These are phyloP conservation scores for Takifugu bimaculatus DNA, from an alignment of 2,113 vertebrate species.

Conservation along the genomic window DNA sequence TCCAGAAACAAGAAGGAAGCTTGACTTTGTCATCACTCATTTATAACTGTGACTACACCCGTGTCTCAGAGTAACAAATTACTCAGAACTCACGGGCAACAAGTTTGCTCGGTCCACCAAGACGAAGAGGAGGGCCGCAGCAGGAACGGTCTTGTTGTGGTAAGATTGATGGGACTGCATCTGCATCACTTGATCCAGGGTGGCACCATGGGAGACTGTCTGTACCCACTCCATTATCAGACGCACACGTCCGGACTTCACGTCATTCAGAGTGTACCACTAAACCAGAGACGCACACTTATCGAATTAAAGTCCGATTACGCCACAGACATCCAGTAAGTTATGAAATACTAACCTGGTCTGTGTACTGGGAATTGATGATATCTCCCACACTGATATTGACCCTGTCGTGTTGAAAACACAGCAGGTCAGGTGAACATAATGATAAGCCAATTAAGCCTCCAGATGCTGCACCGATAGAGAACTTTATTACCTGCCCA, in stretches of 20 bases:
- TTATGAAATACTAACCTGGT: constrained; percentile 55
- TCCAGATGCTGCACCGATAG: not conserved
- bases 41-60: not conserved
- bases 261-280: constrained; percentile 84
- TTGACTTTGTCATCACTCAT: not conserved
- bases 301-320: constrained; percentile 7
- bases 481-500: constrained; percentile 79
- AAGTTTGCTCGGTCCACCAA: constrained; percentile 79
- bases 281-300: constrained; percentile 45
- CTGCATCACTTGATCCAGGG: constrained; percentile 79
- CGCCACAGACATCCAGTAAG: not conserved
- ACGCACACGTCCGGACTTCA: constrained; percentile 83
- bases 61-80: constrained; percentile 1
- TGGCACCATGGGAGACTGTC: constrained; percentile 59
- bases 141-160: constrained; percentile 75
- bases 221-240: constrained; percentile 82
- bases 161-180: constrained; percentile 77
- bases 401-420: constrained; percentile 41
- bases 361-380: constrained; percentile 61
- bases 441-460: not conserved
- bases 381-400: constrained; percentile 62
- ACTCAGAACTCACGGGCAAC: constrained; percentile 76
- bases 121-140: constrained; percentile 81
- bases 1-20: not conserved
- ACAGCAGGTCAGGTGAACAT: too few species aligned